phyloP scores from a whole-genome alignment of 2,113 vertebrate species.

The Petaurus breviceps region DNA sequence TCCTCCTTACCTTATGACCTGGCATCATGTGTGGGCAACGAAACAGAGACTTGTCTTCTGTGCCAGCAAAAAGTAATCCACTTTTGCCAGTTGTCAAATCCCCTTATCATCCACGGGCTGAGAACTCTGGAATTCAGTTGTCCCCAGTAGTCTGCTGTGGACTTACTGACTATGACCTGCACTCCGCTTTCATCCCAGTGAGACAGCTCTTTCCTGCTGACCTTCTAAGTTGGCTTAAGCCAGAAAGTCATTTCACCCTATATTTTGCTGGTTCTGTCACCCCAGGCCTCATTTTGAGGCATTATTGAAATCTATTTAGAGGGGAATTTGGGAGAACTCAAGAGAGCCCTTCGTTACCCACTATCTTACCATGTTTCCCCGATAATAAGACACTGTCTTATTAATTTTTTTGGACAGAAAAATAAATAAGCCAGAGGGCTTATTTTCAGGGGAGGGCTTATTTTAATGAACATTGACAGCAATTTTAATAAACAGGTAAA shows the following conservation, averaged over 20 bases:
- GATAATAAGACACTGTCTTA: no score
- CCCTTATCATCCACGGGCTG: not conserved
- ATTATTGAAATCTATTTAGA: not conserved
- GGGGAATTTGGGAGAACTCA: not conserved
- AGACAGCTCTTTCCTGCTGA: not conserved
- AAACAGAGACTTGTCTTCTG: not conserved
- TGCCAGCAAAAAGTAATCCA: not conserved
- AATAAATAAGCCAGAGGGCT: no score
- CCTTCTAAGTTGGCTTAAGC: not conserved
- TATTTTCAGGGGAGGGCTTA: no score
- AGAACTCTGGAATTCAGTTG: not conserved
- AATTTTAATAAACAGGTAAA: no score
- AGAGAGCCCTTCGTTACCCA: not conserved
- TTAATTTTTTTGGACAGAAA: no score
- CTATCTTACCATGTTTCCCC: no score
- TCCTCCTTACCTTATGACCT: not conserved
- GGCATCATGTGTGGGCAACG: not conserved
- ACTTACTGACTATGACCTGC: not conserved
- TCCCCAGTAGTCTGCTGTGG: not conserved
- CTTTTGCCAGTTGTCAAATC: not conserved
- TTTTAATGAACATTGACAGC: no score
- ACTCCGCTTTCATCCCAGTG: not conserved
- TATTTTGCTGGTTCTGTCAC: not conserved
- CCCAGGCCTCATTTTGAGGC: not conserved
- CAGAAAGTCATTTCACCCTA: not conserved